Evolutionary conservation across 2,888 invertebrate species (phyloP).

Genomic region (Pedicia rivosa): DNA sequence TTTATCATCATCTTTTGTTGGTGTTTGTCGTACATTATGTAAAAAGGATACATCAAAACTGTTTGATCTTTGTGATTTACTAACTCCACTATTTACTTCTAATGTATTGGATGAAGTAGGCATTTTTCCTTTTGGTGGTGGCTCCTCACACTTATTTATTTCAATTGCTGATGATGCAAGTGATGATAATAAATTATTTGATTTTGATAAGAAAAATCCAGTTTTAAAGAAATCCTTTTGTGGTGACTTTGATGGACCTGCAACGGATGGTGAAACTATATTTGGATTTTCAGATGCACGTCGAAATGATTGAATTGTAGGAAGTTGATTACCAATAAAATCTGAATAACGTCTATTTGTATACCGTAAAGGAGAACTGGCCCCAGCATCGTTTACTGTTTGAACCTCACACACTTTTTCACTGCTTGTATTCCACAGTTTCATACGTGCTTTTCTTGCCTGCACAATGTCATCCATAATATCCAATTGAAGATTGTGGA

Average conservation of each 20-base stretch:
- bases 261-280: conserved; percentile 18
- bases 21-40: conserved; percentile 32
- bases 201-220: conserved; percentile 44
- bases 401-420: conserved; percentile 71
- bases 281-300: conserved; percentile 59
- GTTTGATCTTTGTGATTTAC: conserved; percentile 55
- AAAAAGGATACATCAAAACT: conserved; percentile 71
- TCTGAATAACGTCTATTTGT: conserved; percentile 55
- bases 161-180: conserved; percentile 69
- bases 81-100: conserved; percentile 18
- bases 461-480: conserved; percentile 80
- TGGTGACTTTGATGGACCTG: conserved; percentile 13
- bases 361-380: conserved; percentile 39
- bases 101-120: conserved; percentile 15
- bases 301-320: conserved; percentile 40
- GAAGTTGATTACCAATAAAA: conserved; percentile 35
- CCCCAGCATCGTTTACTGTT: conserved; percentile 49
- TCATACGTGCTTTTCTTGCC: conserved; percentile 65
- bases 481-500: conserved; percentile 69
- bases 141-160: conserved; percentile 49
- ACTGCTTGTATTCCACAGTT: conserved; percentile 68
- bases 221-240: conserved; percentile 18
- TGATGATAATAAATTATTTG: conserved; percentile 32
- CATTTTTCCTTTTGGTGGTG: conserved; percentile 14
- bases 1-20: conserved; percentile 31